These are phyloP conservation scores for Phrynocephalus vlangalii DNA, from an alignment of 2,797 vertebrate species.

Conservation along the genomic window DNA sequence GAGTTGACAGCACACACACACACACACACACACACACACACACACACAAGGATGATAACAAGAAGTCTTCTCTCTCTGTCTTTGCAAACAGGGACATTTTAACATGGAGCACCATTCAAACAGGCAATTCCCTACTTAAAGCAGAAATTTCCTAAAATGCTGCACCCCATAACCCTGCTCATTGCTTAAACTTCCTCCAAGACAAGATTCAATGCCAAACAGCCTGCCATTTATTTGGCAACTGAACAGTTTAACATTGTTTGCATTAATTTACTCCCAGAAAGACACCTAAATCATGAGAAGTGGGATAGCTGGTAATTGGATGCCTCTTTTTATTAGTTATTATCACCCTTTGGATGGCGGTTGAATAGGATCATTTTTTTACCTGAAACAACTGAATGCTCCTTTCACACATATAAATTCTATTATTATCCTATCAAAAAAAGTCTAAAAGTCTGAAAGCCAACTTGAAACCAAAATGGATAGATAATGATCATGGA, in stretches of 20 bases:
- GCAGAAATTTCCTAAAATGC: background rate
- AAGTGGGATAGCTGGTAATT: background rate
- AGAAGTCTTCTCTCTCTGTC: background rate
- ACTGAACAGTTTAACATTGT: background rate
- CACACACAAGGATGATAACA: too few species aligned
- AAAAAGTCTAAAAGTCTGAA: background rate
- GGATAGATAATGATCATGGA: background rate
- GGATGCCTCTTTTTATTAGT: background rate
- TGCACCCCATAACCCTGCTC: background rate
- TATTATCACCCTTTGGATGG: background rate
- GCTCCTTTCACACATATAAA: background rate
- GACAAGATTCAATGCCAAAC: background rate
- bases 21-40: too few species aligned
- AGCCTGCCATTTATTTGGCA: background rate
- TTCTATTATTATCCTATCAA: background rate
- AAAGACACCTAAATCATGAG: background rate
- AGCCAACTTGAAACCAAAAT: background rate
- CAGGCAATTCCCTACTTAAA: background rate
- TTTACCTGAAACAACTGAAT: background rate
- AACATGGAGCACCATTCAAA: background rate
- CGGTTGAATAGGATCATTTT: background rate
- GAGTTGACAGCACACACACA: too few species aligned
- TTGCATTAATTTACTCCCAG: background rate
- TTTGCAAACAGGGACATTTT: background rate
- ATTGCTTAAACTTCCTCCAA: background rate